These are phyloP conservation scores for Rhinoptilus africanus DNA, from an alignment of 2,113 vertebrate genomes.

Conservation along the genomic window DNA sequence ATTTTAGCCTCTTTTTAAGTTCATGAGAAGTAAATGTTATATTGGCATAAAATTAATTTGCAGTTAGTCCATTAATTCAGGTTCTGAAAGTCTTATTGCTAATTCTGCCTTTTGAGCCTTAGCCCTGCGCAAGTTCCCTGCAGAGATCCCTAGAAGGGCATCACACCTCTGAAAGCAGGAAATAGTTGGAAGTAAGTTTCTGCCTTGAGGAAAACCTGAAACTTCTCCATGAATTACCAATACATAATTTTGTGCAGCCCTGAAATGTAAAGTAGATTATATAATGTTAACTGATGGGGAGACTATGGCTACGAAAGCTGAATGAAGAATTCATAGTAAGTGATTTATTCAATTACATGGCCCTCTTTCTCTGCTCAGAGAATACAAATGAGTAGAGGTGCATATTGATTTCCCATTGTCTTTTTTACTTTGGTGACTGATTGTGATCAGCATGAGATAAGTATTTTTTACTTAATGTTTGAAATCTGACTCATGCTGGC, in stretches of 20 bases:
- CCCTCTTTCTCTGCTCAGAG: neutral
- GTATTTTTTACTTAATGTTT: conserved; percentile 10
- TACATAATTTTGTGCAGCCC: neutral
- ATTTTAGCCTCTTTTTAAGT: neutral
- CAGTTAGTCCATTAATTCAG: neutral
- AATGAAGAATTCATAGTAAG: neutral
- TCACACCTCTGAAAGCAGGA: neutral
- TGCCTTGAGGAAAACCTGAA: neutral
- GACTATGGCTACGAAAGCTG: neutral
- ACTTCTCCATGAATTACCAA: neutral
- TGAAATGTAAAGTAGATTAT: neutral
- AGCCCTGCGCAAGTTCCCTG: neutral
- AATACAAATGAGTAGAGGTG: neutral
- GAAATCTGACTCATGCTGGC: neutral
- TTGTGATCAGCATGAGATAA: conserved; percentile 6
- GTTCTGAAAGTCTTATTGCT: neutral
- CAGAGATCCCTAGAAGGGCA: neutral
- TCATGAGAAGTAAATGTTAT: neutral
- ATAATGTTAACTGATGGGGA: neutral
- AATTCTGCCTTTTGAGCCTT: neutral
- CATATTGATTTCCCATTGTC: conserved; percentile 41
- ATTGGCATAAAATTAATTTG: neutral
- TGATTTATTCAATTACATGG: neutral
- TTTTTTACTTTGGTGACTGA: conserved; percentile 17
- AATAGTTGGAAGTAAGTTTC: neutral